Evolutionary conservation across 2,113 vertebrate species (phyloP).

Genomic region (Zosterops pallidus): DNA sequence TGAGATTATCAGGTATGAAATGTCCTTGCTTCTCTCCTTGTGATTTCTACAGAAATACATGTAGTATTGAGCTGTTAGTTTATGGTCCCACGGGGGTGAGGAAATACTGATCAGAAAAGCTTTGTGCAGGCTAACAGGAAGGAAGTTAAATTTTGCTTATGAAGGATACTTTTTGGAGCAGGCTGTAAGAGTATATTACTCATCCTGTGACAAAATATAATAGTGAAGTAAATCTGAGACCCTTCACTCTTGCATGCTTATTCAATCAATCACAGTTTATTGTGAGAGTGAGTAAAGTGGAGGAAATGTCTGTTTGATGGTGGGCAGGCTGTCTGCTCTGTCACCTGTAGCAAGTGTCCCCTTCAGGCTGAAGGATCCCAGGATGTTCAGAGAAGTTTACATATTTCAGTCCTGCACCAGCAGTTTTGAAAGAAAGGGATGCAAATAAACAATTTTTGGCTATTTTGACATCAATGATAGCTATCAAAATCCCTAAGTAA

Average conservation of each 20-base stretch:
- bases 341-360: background rate
- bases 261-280: background rate
- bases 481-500: background rate
- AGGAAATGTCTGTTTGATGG: background rate
- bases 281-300: background rate
- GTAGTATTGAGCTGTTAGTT: background rate
- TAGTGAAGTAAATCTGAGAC: background rate
- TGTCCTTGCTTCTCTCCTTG: background rate
- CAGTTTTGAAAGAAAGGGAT: conserved; percentile 2
- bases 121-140: background rate
- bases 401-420: background rate
- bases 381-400: background rate
- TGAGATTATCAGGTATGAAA: background rate
- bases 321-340: background rate
- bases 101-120: background rate
- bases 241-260: background rate
- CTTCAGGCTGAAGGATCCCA: background rate
- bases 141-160: background rate
- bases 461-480: background rate
- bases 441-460: background rate
- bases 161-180: background rate
- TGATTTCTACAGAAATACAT: background rate
- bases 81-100: background rate
- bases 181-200: background rate
- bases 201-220: background rate